Base-by-base conservation (phyloP, 2,113 vertebrate genomes). In the Potamarius usumacintae region DNA sequence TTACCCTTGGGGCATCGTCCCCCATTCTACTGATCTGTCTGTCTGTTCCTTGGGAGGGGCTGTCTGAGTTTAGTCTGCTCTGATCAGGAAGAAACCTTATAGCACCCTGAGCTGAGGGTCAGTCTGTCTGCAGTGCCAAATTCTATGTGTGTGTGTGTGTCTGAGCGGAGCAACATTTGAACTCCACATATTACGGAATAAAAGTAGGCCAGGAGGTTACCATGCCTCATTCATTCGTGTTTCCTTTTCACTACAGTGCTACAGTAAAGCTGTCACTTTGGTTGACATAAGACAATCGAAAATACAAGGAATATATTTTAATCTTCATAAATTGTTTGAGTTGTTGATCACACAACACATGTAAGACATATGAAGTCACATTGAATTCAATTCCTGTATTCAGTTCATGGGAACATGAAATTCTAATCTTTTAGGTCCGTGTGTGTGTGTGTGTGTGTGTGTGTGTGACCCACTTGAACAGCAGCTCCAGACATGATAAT, bases 401-500 rank as follows among this genome's bases (percentile, higher is more conserved):
- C 30, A 48, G 18, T 74, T 17, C 42, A 10, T 74, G 34, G 71
- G 48, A 48, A 74, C 8, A 22, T 72, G 17, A 42, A 17, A 72
- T 30, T 72, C 7, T 42, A 72, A 72, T 42, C 17, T 42, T 17
- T 69, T 60, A 60, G 27, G 63, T n/a, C 9, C 62, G 25, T 67
- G 65, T 27, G n/a, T 67, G 65, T 27, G n/a, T 67, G 65, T 67
- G n/a, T 67, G 25, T 53, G 42, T 50, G 2, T 22, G 18, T 50
- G 34, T 22, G 17, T 74, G 69, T 8, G 72, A 22, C 72, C 72
- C 72, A 50, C 17, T 74, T 83, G 52, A 90, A 89, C 83, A 88
- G 55, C 84, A 87, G 89, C 62, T 89, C 87, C 89, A 92, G 91
- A 93, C 92, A 85, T 84, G 91, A 90, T 94, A 94, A 94, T 88